phyloP scores from a whole-genome alignment of 2,113 vertebrate species.

The Oreochromis spilurus region DNA sequence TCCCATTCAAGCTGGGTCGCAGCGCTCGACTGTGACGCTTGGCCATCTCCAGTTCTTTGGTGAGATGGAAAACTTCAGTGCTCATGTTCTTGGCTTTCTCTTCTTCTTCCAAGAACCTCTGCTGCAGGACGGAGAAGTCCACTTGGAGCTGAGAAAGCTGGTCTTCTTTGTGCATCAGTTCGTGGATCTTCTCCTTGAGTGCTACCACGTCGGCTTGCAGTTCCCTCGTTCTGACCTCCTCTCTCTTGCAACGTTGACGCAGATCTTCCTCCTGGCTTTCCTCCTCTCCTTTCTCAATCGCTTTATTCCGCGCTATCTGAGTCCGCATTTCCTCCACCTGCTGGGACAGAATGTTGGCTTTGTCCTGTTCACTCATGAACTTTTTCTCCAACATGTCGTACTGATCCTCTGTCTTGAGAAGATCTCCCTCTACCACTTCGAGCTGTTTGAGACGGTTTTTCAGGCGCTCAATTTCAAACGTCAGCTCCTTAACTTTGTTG shows the following conservation, averaged over 20 bases:
- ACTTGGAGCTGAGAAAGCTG: constrained; percentile 95
- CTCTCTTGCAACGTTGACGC: constrained; percentile 79
- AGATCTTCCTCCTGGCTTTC: constrained; percentile 85
- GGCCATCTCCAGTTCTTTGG: constrained; percentile 88
- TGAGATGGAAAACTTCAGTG: constrained; percentile 86
- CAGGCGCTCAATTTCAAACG: constrained; percentile 86
- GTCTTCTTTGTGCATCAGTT: constrained; percentile 97
- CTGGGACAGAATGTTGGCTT: constrained; percentile 87
- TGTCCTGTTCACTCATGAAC: constrained; percentile 91
- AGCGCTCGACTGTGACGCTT: constrained; percentile 89
- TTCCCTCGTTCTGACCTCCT: constrained; percentile 88
- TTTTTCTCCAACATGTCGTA: constrained; percentile 90
- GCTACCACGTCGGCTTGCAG: constrained; percentile 89
- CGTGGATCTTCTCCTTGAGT: constrained; percentile 97
- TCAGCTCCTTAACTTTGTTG: constrained; percentile 87
- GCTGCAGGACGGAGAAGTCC: constrained; percentile 88
- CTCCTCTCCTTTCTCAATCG: constrained; percentile 86
- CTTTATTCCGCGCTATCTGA: constrained; percentile 88
- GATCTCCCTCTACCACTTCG: constrained; percentile 91
- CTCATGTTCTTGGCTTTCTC: constrained; percentile 88
- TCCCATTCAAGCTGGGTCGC: constrained; percentile 85
- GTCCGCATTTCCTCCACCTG: constrained; percentile 92
- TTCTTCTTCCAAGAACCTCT: constrained; percentile 90
- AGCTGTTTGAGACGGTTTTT: constrained; percentile 90
- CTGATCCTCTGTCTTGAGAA: constrained; percentile 96